A percentile compares a stretch with the other conserved stretches of the same genome.
phyloP scores from a whole-genome alignment of 2,888 invertebrate genomes.

The Synanthedon vespiformis region DNA sequence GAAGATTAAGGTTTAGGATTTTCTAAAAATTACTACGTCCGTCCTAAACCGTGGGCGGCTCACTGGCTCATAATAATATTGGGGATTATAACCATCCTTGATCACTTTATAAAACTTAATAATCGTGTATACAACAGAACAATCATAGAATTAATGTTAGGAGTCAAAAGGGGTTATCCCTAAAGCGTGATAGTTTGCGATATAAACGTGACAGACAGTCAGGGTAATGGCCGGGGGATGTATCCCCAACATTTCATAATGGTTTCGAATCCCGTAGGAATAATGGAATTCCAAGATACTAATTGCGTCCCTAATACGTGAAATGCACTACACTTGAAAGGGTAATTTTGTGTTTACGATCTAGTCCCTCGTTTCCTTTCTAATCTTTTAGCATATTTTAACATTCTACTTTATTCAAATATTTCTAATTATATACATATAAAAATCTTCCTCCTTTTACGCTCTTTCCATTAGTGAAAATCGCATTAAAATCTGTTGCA shows the following conservation, averaged over 20 bases:
- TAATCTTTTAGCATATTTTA: neutral
- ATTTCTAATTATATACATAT: no score
- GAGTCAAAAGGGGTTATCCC: slow-evolving; percentile 7
- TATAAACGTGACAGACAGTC: slow-evolving; percentile 20
- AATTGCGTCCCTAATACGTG: neutral
- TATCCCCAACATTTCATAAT: slow-evolving; percentile 3
- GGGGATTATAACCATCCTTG: no score
- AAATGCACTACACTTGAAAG: neutral
- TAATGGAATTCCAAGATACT: neutral
- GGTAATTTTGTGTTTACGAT: neutral
- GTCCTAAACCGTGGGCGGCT: no score
- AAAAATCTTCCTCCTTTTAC: no score
- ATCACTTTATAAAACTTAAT: no score
- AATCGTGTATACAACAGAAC: slow-evolving; percentile 1
- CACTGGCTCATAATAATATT: no score
- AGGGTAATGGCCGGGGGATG: slow-evolving; percentile 15
- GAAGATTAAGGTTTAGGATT: no score
- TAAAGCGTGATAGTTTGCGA: slow-evolving; percentile 1
- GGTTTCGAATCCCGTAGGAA: neutral
- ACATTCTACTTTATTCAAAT: slow-evolving; percentile 1
- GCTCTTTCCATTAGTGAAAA: no score
- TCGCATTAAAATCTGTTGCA: no score
- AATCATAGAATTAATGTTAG: slow-evolving; percentile 18
- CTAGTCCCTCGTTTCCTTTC: neutral
- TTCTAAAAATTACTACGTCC: no score